A percentile compares a stretch with the other conserved stretches of the same genome.
Conservation (phyloP, 2,113 vertebrate species). For the Sceloporus undulatus region DNA sequence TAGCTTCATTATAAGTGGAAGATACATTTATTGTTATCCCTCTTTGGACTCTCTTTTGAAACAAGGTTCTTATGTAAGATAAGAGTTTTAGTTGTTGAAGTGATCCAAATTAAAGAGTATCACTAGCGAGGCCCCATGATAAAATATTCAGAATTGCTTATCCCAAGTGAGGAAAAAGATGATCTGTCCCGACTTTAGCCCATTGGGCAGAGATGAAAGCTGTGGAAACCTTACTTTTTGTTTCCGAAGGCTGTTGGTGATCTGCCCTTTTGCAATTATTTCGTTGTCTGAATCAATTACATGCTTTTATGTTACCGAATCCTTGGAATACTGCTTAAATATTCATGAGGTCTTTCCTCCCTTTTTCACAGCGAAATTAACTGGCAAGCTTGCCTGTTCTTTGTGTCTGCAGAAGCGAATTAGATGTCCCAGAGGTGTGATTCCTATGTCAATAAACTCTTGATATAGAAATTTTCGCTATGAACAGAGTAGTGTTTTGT, state of each 20-base stretch:
- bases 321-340: conserved; percentile 31
- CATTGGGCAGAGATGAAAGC: conserved; percentile 1
- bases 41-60: neutral
- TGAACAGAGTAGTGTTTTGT: conserved; percentile 17
- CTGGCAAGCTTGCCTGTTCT: neutral
- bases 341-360: conserved; percentile 23
- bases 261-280: conserved; percentile 17
- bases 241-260: conserved; percentile 1
- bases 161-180: neutral
- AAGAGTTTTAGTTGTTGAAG: neutral
- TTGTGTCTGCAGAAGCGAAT: conserved; percentile 13
- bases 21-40: neutral
- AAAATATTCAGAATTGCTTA: neutral
- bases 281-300: neutral
- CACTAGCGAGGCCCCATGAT: neutral
- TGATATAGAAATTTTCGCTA: neutral
- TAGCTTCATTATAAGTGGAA: neutral
- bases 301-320: conserved; percentile 17
- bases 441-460: conserved; percentile 17
- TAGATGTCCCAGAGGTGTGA: conserved; percentile 1
- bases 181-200: neutral
- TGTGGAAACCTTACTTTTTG: conserved; percentile 13
- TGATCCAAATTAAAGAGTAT: neutral
- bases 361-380: neutral
- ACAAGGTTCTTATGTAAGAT: neutral